Base-by-base conservation (phyloP, 2,888 invertebrate species). In the Tetragnatha montana region DNA sequence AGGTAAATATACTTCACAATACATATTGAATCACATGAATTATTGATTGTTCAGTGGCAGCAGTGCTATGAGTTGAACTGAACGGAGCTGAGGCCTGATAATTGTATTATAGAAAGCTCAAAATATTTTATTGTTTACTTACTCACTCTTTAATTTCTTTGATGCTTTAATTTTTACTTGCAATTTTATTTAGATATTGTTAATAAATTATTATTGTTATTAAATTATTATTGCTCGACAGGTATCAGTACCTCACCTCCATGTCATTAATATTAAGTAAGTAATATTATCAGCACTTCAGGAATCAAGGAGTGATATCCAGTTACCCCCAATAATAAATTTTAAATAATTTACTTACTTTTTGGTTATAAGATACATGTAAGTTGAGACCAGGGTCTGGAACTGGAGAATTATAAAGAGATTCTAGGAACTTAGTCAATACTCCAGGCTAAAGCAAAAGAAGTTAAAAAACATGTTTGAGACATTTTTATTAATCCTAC, bases 321-420 rank as follows among this genome's bases (percentile, higher is more conserved):
- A 76, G 50, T 6, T 49, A 76, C n/a, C 50, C 35, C 1, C 35
- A 35, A 35, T 35, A 8, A 74, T 19, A 51, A 22, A 21, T 76
- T 35, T 35, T 19, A 80, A 71, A 12, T 19, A 68, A 21, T 1
- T 68, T 60, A 79, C 85, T 19, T 81, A 89, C 92, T 50, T 89
- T 89, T 50, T 83, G 73, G 79, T 74, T 76, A 79, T 92, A 92
- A 14, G 86, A 85, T 73, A 92, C 85, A 78, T 91, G 91, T 83
- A 96, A 94, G 91, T 95, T 95, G 92, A 95, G 95, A 50, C 96
- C 96, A 70, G 96, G 95, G 92, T 95, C 95, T 68, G 96, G 96
- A 87, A 97, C 94, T 91, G 95, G 95, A 92, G 95, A 95, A 90
- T 94, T 95, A 93, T 96, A 96, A 69, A 96, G 95, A 92, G 95